These are phyloP conservation scores for Emydoidea blandingii DNA, from an alignment of 2,797 vertebrate genomes.

Conservation along the genomic window DNA sequence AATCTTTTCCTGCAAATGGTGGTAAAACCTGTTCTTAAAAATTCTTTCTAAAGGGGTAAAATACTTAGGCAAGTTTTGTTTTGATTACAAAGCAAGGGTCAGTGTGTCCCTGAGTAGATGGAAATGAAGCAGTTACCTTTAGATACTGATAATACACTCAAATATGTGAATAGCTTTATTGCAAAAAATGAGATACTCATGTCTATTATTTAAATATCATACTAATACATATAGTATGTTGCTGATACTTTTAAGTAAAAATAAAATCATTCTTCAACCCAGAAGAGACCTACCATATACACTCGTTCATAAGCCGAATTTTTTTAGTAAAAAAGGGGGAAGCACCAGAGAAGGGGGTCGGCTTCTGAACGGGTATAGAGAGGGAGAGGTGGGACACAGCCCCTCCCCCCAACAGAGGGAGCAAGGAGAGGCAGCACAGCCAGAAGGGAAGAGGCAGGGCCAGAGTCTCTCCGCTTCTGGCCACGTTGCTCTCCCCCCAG, in stretches of 20 bases:
- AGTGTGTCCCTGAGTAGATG: not conserved
- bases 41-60: constrained; percentile 21
- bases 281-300: not conserved
- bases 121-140: constrained; percentile 22
- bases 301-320: too few relatives aligned
- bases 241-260: not conserved
- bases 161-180: constrained; percentile 1
- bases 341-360: too few relatives aligned
- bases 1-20: constrained; percentile 39
- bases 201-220: not conserved
- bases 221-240: not conserved
- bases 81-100: constrained; percentile 45
- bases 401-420: too few relatives aligned
- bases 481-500: too few relatives aligned
- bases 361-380: too few relatives aligned
- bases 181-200: not conserved
- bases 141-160: not conserved
- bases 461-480: too few relatives aligned
- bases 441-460: too few relatives aligned
- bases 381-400: too few relatives aligned
- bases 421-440: too few relatives aligned
- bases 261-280: not conserved
- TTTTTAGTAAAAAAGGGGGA: too few relatives aligned
- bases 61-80: not conserved
- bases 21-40: constrained; percentile 47